Conservation (phyloP, 2,113 vertebrate genomes). For the Tragulus kanchil region DNA sequence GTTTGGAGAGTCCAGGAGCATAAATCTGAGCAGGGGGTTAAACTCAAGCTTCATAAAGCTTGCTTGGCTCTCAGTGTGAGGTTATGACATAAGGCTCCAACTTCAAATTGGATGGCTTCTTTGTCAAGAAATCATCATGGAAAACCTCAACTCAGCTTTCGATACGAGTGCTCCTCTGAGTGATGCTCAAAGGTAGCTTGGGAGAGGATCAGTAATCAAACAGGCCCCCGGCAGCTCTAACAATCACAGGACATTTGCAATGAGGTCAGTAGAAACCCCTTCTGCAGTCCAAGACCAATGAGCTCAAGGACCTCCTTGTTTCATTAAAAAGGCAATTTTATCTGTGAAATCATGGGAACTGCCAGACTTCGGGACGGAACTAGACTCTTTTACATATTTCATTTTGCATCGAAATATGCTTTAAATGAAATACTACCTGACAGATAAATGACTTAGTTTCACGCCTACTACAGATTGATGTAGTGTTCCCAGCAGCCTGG, state of each 20-base stretch:
- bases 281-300: not conserved
- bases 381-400: conserved; percentile 85
- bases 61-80: conserved; percentile 67
- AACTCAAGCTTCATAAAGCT: conserved; percentile 81
- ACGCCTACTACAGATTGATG: conserved; percentile 82
- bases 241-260: conserved; percentile 72
- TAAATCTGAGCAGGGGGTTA: conserved; percentile 82
- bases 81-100: conserved; percentile 32
- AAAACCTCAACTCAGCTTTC: conserved; percentile 40
- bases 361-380: conserved; percentile 76
- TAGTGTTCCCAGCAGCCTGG: conserved; percentile 85
- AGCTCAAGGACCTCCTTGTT: conserved; percentile 79
- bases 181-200: not conserved
- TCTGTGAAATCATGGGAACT: conserved; percentile 74
- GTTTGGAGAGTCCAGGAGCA: conserved; percentile 68
- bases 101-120: conserved; percentile 42
- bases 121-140: not conserved
- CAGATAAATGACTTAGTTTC: conserved; percentile 86
- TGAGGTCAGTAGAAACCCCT: conserved; percentile 67
- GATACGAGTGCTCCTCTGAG: not conserved
- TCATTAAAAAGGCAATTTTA: conserved; percentile 87
- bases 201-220: not conserved
- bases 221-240: not conserved
- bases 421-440: conserved; percentile 87
- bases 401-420: conserved; percentile 86